Evolutionary conservation across 2,888 invertebrate species (phyloP).

Genomic region (Timema cristinae): DNA sequence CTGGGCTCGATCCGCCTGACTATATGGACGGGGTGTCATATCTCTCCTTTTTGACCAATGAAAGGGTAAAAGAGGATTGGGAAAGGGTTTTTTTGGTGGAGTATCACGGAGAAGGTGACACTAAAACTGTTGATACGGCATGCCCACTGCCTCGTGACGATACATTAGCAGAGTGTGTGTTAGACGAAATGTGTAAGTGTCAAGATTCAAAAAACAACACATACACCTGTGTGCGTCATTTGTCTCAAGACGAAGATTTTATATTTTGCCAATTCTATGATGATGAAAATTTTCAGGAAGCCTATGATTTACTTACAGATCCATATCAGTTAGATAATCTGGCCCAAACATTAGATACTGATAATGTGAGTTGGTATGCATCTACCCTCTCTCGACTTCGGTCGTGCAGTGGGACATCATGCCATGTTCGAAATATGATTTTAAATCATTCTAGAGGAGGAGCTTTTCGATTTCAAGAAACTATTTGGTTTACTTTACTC

Average conservation of each 20-base stretch:
- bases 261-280: conserved; percentile 53
- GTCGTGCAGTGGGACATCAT: no score
- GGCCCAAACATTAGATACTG: no score
- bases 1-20: conserved; percentile 51
- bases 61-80: conserved; percentile 26
- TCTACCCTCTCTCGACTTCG: no score
- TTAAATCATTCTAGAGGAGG: no score
- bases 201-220: conserved; percentile 83
- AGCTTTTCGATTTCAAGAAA: no score
- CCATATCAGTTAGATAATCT: no score
- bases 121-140: conserved; percentile 50
- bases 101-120: conserved; percentile 73
- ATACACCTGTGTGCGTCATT: conserved; percentile 66
- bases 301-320: no score
- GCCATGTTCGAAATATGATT: no score
- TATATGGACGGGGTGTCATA: conserved; percentile 63
- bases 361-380: no score
- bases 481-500: no score
- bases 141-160: conserved; percentile 63
- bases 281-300: conserved; percentile 34
- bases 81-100: conserved; percentile 68
- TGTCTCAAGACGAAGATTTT: conserved; percentile 52
- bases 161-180: conserved; percentile 59
- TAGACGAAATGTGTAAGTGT: conserved; percentile 72
- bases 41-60: conserved; percentile 38